A percentile compares a stretch with the other conserved stretches of the same genome.
These are phyloP conservation scores for Ibidorhyncha struthersii DNA, from an alignment of 2,113 vertebrate species.

Conservation along the genomic window DNA sequence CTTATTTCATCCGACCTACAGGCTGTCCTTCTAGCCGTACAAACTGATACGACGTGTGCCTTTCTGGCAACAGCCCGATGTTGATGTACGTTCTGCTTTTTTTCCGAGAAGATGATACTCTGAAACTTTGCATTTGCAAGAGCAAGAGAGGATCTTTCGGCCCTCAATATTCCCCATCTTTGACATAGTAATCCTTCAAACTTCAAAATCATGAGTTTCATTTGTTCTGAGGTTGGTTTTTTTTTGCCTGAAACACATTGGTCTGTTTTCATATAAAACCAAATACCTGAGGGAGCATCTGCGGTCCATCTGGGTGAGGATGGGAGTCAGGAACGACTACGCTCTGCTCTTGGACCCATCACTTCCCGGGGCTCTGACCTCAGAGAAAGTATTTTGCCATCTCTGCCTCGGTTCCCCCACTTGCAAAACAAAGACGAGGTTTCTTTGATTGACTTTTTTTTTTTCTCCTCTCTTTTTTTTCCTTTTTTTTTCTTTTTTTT, in stretches of 20 bases:
- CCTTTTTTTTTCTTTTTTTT: too few species aligned
- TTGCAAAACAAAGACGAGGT: too few species aligned
- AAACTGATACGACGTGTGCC: not conserved
- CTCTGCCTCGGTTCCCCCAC: too few species aligned
- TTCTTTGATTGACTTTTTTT: too few species aligned
- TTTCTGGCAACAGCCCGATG: not conserved
- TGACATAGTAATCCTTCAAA: not conserved
- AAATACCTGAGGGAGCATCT: not conserved
- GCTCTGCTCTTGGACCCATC: not conserved
- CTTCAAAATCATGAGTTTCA: not conserved
- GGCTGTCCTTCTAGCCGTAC: not conserved
- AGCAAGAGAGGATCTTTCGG: not conserved
- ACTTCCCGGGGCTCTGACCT: fast-evolving
- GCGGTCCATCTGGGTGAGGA: fast-evolving
- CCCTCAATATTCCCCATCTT: not conserved
- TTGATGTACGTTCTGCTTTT: not conserved
- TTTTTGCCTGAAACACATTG: not conserved
- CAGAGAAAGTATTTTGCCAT: not conserved
- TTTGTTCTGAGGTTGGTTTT: not conserved
- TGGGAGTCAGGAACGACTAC: fast-evolving
- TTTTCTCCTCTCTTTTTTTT: too few species aligned
- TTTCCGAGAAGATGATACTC: not conserved
- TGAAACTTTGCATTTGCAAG: not conserved
- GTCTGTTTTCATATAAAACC: not conserved
- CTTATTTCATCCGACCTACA: not conserved